These are phyloP conservation scores for Tetragonula clypearis DNA, from an alignment of 1,140 invertebrate genomes.

Conservation along the genomic window DNA sequence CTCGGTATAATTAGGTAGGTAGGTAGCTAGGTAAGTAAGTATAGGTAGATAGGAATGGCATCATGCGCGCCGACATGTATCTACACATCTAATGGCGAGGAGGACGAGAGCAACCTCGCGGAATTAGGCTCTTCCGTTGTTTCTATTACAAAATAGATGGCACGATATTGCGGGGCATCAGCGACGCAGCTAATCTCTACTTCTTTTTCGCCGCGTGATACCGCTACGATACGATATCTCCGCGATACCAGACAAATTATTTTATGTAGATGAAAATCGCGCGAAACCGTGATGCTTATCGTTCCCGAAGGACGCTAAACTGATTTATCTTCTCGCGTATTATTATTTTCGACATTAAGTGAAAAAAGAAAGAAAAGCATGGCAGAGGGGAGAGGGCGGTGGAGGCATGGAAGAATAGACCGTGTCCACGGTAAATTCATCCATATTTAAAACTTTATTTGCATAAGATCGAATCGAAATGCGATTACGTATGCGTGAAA, in stretches of 20 bases:
- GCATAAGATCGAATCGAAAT: neutral
- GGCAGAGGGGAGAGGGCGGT: too few species aligned
- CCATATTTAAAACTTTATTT: neutral
- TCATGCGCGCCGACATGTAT: slow-evolving; percentile 62
- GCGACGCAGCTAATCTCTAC: slow-evolving; percentile 60
- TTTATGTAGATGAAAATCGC: neutral
- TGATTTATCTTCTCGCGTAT: neutral
- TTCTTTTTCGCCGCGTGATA: slow-evolving; percentile 57
- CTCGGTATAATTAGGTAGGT: slow-evolving; percentile 78
- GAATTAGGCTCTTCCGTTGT: slow-evolving; percentile 82
- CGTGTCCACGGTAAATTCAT: neutral
- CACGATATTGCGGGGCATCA: slow-evolving; percentile 76
- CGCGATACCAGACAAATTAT: slow-evolving; percentile 1
- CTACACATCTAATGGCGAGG: slow-evolving; percentile 66
- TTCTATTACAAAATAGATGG: slow-evolving; percentile 82
- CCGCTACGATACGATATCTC: slow-evolving; percentile 42
- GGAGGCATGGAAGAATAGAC: too few species aligned
- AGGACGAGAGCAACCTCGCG: slow-evolving; percentile 72
- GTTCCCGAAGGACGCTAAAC: neutral
- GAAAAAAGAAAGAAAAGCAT: neutral
- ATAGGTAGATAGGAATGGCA: slow-evolving; percentile 73
- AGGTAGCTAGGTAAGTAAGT: slow-evolving; percentile 72
- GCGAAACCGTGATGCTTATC: neutral
- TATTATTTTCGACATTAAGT: neutral
- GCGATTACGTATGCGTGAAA: neutral